Evolutionary conservation across 2,113 vertebrate species (phyloP), one percentile per base, ranked within the genome.

Genomic region (Microtus pennsylvanicus): DNA sequence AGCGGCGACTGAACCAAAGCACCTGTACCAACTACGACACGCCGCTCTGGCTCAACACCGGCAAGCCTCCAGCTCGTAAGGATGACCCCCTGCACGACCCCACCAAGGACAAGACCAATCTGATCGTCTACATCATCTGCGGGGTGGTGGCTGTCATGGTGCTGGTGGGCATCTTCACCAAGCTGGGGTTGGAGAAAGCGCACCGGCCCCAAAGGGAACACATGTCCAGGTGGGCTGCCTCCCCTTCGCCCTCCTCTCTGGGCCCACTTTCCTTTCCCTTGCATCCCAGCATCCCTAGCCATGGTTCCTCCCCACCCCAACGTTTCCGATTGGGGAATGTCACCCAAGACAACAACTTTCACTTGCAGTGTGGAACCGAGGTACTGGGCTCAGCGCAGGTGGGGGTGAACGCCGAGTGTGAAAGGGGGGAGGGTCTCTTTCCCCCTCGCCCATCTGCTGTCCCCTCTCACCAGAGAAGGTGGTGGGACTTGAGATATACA

Each of bases 81-180:
- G 99, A 99, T 9, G 99, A 99, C 98, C 99, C 99, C 91, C 96
- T 99, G 90, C 99, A 99, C 70, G 99, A 99, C 97, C 99, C 99
- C 97, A 99, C 99, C 98, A 99, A 99, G 98, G 99, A 99, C 99
- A 99, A 99, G 98, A 99, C 99, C 93, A 99, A 99, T 99, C 99
- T 99, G 96, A 99, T 99, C 82, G 99, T 99, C 93, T 99, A 99
- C 98, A 99, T 99, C 98, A 99, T 99, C 96, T 99, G 99, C 98
- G 99, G 99, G 98, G 99, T 99, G 97, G 99, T 99, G 98, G 99
- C 99, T 67, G 99, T 99, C 97, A 99, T 99, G 99, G 99, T 99
- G 93, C 99, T 99, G n/a, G 99, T 99, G 97, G 99, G 99, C 94
- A 99, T 99, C 98, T 99, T 99, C 99, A 99, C 99, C 97, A 99